Base-by-base conservation (phyloP, 2,113 vertebrate species). In the Elaphurus davidianus region DNA sequence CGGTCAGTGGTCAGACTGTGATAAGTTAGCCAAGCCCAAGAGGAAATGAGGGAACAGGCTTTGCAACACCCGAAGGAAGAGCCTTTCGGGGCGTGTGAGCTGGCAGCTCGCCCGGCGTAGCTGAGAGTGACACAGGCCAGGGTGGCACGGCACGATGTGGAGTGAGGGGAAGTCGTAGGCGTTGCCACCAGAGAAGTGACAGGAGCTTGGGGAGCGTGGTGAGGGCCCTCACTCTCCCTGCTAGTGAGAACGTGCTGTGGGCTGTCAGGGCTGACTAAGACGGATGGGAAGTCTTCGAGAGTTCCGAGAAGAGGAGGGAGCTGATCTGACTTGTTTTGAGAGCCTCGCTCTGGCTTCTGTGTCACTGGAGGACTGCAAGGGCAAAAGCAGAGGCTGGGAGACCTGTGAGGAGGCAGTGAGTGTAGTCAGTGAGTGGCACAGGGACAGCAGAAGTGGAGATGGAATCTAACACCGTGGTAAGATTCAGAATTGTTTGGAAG, bases 271-370 rank as follows among this genome's bases (percentile, higher is more conserved):
- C 3, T 50, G 33, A 33, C 7, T 59, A 52, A 10, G 82, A 90
- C 10, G 21, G 7, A 12, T 16, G 16, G 5, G 19, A 81, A 81
- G 10, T 30, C 23, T 76, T 59, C 50, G 14, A 40, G 94, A 50
- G 21, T 21, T 76, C 64, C 45, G 13, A 89, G 83, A 8, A 81
- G 47, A 90, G 45, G 36, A 90, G 14, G 59, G 36, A 81, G 45
- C 27, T 74, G 64, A 79, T 76, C 19, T 91, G 90, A 40, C 45
- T 86, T 94, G 27, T 54, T 50, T 79, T 52, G 74, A 76, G 83
- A 50, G 16, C 1, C 40, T 85, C 17, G 23, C 19, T 23, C 3
- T 74, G 28, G 23, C 14, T 84, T 4, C 28, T 47, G 0, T 10
- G 4, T 52, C 84, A 1, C 33, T 2, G 33, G 27, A 14, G 36